These are phyloP conservation scores for Amniataba percoides DNA, from an alignment of 2,797 vertebrate genomes.

Conservation along the genomic window DNA sequence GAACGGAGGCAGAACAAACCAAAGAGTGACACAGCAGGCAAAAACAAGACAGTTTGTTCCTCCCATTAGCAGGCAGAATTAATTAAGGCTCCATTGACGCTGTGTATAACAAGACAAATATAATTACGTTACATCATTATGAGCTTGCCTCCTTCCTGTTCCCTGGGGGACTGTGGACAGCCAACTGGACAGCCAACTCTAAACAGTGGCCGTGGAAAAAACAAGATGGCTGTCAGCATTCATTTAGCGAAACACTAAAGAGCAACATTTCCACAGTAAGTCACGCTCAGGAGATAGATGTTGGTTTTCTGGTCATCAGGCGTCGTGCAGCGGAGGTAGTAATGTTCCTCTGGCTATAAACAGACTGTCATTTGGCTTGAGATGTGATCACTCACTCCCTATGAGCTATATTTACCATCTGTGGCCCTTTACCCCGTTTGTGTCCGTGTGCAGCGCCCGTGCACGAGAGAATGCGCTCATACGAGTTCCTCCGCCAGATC, in stretches of 20 bases:
- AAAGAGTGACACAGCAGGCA: slow-evolving; percentile 43
- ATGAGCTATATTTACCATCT: slow-evolving; percentile 73
- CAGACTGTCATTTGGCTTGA: slow-evolving; percentile 59
- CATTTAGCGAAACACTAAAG: slow-evolving; percentile 42
- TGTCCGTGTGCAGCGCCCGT: slow-evolving; percentile 48
- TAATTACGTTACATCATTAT: slow-evolving; percentile 69
- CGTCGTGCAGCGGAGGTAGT: slow-evolving; percentile 43
- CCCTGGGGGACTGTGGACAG: slow-evolving; percentile 28
- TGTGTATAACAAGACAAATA: slow-evolving; percentile 69
- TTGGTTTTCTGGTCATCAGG: slow-evolving; percentile 56
- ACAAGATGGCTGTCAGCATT: slow-evolving; percentile 61
- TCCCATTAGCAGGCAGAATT: slow-evolving; percentile 61
- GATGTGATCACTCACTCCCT: slow-evolving; percentile 61
- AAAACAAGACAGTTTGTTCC: slow-evolving; percentile 57
- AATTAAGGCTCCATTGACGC: slow-evolving; percentile 62
- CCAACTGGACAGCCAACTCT: slow-evolving; percentile 52
- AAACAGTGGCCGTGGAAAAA: slow-evolving; percentile 35
- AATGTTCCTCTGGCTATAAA: slow-evolving; percentile 66
- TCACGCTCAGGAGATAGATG: slow-evolving; percentile 54
- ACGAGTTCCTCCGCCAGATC: slow-evolving; percentile 33
- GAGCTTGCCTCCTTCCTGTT: slow-evolving; percentile 46
- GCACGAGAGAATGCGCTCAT: slow-evolving; percentile 39
- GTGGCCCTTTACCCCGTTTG: slow-evolving; percentile 53
- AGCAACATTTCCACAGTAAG: slow-evolving; percentile 38
- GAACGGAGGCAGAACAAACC: slow-evolving; percentile 36